Percentiles rank a stretch among this genome's conserved stretches.
Conservation (phyloP, 2,888 invertebrate genomes). For the Dicranocentrus wangi region DNA sequence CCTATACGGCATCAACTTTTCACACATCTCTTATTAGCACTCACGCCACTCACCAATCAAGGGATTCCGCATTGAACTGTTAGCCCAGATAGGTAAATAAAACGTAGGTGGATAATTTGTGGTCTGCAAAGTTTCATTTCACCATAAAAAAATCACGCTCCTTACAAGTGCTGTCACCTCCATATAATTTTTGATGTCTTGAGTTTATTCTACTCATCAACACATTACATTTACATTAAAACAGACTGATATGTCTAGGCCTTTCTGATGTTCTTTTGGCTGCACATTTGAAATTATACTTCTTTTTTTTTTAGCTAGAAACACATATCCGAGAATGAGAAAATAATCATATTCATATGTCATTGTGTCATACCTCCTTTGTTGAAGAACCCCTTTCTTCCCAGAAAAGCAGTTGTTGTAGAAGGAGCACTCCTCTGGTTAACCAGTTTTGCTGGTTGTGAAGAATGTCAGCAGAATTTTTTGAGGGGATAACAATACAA, state of each 20-base stretch:
- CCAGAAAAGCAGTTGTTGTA: neutral
- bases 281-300: too few species aligned
- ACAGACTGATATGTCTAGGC: neutral
- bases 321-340: neutral
- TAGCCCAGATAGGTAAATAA: too few species aligned
- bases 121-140: neutral
- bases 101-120: slow-evolving; percentile 7
- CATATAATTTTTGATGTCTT: slow-evolving; percentile 13
- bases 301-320: too few species aligned
- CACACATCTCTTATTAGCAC: too few species aligned
- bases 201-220: slow-evolving; percentile 8
- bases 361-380: slow-evolving; percentile 20
- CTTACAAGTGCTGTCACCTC: neutral
- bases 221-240: neutral
- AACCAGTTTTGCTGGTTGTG: slow-evolving; percentile 48
- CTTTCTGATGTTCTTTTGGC: too few species aligned
- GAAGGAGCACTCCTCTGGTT: slow-evolving; percentile 17
- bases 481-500: neutral
- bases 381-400: neutral
- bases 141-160: neutral
- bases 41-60: too few species aligned
- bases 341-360: slow-evolving; percentile 16
- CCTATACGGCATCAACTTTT: too few species aligned
- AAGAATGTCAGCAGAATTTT: slow-evolving; percentile 26
- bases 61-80: too few species aligned